Evolutionary conservation across 2,113 vertebrate species (phyloP).

Genomic region (Cichladusa arquata): DNA sequence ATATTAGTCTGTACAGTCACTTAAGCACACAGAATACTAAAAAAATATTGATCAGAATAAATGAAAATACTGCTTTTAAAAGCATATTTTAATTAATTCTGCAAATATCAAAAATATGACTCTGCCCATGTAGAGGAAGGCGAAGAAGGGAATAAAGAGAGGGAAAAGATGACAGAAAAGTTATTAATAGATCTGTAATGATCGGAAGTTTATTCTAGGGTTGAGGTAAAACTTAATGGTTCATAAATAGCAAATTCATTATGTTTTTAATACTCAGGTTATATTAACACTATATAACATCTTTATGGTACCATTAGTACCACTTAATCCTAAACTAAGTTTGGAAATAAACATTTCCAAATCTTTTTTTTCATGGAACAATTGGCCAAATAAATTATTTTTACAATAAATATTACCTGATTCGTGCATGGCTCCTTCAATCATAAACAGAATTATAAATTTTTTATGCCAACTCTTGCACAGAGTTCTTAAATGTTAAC

Average conservation of each 20-base stretch:
- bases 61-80: background rate
- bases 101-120: background rate
- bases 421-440: conserved; percentile 16
- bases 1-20: background rate
- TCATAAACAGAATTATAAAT: conserved; percentile 64
- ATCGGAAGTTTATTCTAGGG: conserved; percentile 71
- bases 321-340: conserved; percentile 59
- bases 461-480: conserved; percentile 62
- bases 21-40: background rate
- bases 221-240: conserved; percentile 75
- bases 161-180: background rate
- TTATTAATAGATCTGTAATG: conserved; percentile 69
- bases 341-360: conserved; percentile 68
- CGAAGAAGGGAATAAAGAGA: background rate
- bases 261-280: conserved; percentile 76
- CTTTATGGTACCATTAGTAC: conserved; percentile 74
- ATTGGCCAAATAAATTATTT: conserved; percentile 69
- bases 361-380: conserved; percentile 45
- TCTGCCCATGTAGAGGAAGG: background rate
- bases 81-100: background rate
- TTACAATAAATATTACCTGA: conserved; percentile 65
- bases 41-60: background rate
- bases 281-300: conserved; percentile 78
- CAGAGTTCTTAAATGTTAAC: conserved; percentile 62
- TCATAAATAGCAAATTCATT: conserved; percentile 80